Percentiles rank a stretch among this genome's conserved stretches.
phyloP scores from a whole-genome alignment of 2,888 invertebrate species.

The Plusia festucae region DNA sequence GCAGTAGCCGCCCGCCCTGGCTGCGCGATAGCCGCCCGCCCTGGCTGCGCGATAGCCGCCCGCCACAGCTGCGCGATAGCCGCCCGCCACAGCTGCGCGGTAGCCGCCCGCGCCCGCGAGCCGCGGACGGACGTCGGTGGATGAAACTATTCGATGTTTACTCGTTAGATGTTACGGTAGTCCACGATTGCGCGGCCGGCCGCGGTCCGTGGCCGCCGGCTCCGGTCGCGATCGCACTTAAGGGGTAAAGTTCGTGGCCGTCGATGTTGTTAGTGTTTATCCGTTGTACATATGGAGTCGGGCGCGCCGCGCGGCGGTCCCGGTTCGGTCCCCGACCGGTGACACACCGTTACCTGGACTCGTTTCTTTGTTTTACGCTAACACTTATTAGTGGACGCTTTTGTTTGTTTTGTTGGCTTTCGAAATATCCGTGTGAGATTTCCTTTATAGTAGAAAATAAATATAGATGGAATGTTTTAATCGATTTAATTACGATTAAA shows the following conservation, averaged over 20 bases:
- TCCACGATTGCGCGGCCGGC: conserved; percentile 64
- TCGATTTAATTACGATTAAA: conserved; percentile 73
- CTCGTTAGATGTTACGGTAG: conserved; percentile 73
- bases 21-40: conserved; percentile 35
- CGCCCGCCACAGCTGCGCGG: conserved; percentile 45
- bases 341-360: conserved; percentile 68
- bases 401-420: conserved; percentile 87
- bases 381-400: conserved; percentile 85
- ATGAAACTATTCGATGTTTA: conserved; percentile 73
- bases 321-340: conserved; percentile 59
- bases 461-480: conserved; percentile 86
- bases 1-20: conserved; percentile 43
- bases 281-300: conserved; percentile 70
- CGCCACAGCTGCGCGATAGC: conserved; percentile 39
- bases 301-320: conserved; percentile 55
- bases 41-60: conserved; percentile 47
- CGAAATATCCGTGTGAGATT: conserved; percentile 86
- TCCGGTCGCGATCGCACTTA: conserved; percentile 55
- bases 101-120: conserved; percentile 34
- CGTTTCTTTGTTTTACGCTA: conserved; percentile 78
- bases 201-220: conserved; percentile 47
- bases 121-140: conserved; percentile 64
- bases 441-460: conserved; percentile 80
- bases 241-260: conserved; percentile 60
- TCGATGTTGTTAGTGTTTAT: conserved; percentile 64